Percentiles rank a stretch among this genome's conserved stretches.
Conservation (phyloP, 2,888 invertebrate species). For the Leptothorax acervorum region DNA sequence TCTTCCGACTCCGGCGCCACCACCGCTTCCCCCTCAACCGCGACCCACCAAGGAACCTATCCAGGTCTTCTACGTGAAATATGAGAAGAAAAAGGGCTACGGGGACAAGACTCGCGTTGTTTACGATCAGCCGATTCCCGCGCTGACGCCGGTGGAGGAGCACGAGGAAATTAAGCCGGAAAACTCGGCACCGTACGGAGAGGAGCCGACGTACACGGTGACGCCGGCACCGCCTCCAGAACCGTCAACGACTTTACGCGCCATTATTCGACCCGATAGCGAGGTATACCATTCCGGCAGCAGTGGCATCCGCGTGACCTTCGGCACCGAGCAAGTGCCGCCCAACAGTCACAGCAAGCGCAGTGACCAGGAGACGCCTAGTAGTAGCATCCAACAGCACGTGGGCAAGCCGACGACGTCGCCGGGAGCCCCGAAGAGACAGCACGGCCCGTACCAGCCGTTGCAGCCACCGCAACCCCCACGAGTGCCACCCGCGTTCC, state of each 20-base stretch:
- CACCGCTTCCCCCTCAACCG: constrained; percentile 82
- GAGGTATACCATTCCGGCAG: constrained; percentile 92
- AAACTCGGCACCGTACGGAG: constrained; percentile 86
- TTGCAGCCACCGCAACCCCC: constrained; percentile 76
- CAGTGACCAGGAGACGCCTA: constrained; percentile 77
- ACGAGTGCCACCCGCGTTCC: constrained; percentile 82
- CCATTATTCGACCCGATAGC: constrained; percentile 95
- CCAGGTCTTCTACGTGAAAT: constrained; percentile 96
- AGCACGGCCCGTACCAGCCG: constrained; percentile 83
- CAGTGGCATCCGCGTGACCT: constrained; percentile 93
- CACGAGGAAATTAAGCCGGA: constrained; percentile 86
- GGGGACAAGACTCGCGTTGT: constrained; percentile 91
- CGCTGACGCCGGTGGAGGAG: constrained; percentile 90
- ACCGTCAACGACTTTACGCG: constrained; percentile 92
- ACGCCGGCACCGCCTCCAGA: constrained; percentile 86
- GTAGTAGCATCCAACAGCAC: constrained; percentile 71
- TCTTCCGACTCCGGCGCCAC: constrained; percentile 88
- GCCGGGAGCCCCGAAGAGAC: constrained; percentile 82
- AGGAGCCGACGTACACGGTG: constrained; percentile 87
- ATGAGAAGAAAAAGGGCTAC: constrained; percentile 92
- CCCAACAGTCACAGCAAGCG: constrained; percentile 83
- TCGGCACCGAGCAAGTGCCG: constrained; percentile 88
- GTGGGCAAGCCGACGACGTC: constrained; percentile 74
- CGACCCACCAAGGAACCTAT: constrained; percentile 93
- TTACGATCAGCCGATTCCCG: constrained; percentile 93